phyloP scores from a whole-genome alignment of 2,888 invertebrate species.

The Drosophila fulvimacula region DNA sequence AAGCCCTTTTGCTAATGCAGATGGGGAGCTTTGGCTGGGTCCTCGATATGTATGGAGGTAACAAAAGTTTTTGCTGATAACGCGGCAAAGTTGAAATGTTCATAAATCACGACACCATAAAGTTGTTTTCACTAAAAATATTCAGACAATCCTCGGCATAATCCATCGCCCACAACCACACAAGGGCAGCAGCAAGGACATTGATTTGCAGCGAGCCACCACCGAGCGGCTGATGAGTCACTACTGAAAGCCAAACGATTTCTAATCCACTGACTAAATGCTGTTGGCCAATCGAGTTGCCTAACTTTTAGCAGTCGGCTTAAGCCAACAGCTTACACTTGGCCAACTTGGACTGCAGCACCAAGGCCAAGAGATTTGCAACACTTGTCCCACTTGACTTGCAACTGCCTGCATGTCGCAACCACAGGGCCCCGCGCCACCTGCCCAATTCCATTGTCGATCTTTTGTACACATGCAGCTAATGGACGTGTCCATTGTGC shows the following conservation, averaged over 20 bases:
- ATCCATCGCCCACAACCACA: slow-evolving; percentile 20
- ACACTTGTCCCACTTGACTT: slow-evolving; percentile 66
- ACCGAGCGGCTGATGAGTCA: slow-evolving; percentile 20
- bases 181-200: slow-evolving; percentile 4
- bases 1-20: slow-evolving; percentile 59
- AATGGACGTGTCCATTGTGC: slow-evolving; percentile 62
- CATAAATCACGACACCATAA: slow-evolving; percentile 79
- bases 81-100: slow-evolving; percentile 77
- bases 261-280: slow-evolving; percentile 55
- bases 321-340: slow-evolving; percentile 71
- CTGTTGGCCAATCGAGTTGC: slow-evolving; percentile 48
- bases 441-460: slow-evolving; percentile 41
- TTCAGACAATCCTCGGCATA: slow-evolving; percentile 43
- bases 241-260: slow-evolving; percentile 42
- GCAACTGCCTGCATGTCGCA: slow-evolving; percentile 41
- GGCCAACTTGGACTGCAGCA: slow-evolving; percentile 57
- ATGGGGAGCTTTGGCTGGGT: slow-evolving; percentile 35
- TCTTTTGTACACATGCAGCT: slow-evolving; percentile 58
- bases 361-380: slow-evolving; percentile 54
- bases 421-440: neutral
- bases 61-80: slow-evolving; percentile 75
- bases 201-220: neutral
- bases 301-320: slow-evolving; percentile 42
- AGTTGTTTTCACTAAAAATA: slow-evolving; percentile 74
- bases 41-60: slow-evolving; percentile 37